These are phyloP conservation scores for Mustela lutreola DNA, from an alignment of 2,113 vertebrate species.

Conservation along the genomic window DNA sequence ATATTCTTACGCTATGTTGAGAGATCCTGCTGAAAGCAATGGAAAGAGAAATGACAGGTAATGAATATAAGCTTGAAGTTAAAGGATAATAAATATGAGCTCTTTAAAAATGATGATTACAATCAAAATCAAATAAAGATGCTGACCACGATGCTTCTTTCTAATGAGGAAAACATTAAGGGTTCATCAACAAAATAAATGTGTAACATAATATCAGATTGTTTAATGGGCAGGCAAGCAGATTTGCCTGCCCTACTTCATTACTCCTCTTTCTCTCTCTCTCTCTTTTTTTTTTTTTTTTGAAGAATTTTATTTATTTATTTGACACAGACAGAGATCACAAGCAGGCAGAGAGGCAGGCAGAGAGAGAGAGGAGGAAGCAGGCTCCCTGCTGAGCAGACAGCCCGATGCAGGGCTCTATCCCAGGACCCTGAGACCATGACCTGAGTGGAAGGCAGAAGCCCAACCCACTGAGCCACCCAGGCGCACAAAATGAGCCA, in stretches of 20 bases:
- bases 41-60: background rate
- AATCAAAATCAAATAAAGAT: slow-evolving; percentile 21
- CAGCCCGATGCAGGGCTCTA: too few species aligned
- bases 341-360: too few species aligned
- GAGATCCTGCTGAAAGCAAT: background rate
- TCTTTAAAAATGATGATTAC: background rate
- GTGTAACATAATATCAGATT: background rate
- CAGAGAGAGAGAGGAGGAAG: too few species aligned
- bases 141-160: background rate
- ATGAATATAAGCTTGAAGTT: background rate
- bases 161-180: background rate
- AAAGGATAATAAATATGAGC: background rate
- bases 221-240: background rate
- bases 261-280: background rate
- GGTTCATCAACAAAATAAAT: background rate
- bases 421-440: too few species aligned
- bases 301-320: background rate
- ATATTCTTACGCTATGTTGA: background rate
- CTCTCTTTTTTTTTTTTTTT: background rate
- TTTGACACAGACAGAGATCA: too few species aligned
- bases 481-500: background rate
- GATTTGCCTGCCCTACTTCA: background rate
- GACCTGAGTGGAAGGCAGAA: too few species aligned
- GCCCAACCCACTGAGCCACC: too few species aligned
- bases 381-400: too few species aligned